phyloP scores from a whole-genome alignment of 2,888 invertebrate species.

The Auanema sp. region DNA sequence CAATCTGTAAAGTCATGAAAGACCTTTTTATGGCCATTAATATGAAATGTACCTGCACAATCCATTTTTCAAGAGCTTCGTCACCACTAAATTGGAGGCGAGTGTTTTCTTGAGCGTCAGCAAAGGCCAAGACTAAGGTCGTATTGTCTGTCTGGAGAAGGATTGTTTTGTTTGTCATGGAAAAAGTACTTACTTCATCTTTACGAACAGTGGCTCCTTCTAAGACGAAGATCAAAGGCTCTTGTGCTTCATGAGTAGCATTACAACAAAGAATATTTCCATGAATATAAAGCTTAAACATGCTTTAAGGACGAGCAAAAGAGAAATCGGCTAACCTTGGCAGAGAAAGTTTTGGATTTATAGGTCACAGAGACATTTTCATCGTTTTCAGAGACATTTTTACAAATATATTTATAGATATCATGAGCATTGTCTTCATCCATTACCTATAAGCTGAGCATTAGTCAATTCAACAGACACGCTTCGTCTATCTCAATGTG shows the following conservation, averaged over 20 bases:
- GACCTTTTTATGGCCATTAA: not conserved
- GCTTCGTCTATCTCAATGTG: too few relatives aligned
- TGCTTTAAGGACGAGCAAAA: not conserved
- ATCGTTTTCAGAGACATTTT: not conserved
- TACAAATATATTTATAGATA: conserved; percentile 50
- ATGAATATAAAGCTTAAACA: conserved; percentile 28
- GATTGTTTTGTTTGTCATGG: conserved; percentile 3
- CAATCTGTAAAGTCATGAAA: conserved; percentile 38
- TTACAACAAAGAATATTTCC: conserved; percentile 36
- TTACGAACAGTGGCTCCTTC: conserved; percentile 47
- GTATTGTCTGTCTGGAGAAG: too few relatives aligned
- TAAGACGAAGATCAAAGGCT: conserved; percentile 55
- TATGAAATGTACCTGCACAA: conserved; percentile 47
- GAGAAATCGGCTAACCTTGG: conserved; percentile 25
- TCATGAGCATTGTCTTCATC: conserved; percentile 63
- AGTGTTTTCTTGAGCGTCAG: conserved; percentile 33
- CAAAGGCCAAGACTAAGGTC: too few relatives aligned
- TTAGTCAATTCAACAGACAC: too few relatives aligned
- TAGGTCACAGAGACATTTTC: conserved; percentile 15
- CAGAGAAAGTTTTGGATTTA: conserved; percentile 28
- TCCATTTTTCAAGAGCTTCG: conserved; percentile 52
- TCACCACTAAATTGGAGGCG: conserved; percentile 33
- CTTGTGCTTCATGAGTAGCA: conserved; percentile 37
- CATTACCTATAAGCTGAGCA: conserved; percentile 32
- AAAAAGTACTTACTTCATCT: conserved; percentile 1